These are phyloP conservation scores for Polydrusus pterygomalis DNA, from an alignment of 2,888 invertebrate species.

Conservation along the genomic window DNA sequence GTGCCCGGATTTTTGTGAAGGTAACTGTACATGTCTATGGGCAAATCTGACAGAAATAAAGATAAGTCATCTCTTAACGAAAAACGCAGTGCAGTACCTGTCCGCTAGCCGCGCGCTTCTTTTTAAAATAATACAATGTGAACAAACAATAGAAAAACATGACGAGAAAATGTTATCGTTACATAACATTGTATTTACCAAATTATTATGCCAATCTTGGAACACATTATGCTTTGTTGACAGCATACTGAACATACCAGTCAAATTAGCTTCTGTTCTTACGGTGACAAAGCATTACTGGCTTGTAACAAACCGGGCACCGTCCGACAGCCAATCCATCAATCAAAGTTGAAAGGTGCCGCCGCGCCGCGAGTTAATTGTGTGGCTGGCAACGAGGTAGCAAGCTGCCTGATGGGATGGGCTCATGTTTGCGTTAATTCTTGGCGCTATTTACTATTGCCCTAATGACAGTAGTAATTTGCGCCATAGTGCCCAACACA, in stretches of 20 bases:
- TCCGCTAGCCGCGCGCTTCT: no score
- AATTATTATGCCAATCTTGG: no score
- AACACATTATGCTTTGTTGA: no score
- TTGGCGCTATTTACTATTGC: conserved; percentile 1
- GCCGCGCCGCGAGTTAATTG: conserved; percentile 48
- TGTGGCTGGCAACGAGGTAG: conserved; percentile 47
- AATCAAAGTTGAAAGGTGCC: conserved; percentile 51
- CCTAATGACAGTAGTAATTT: neutral
- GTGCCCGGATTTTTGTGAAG: no score
- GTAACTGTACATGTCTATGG: no score
- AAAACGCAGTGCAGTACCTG: no score
- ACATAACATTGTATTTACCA: no score
- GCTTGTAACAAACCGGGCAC: conserved; percentile 44
- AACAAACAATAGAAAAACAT: no score
- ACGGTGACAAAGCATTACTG: conserved; percentile 42
- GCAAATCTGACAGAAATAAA: no score
- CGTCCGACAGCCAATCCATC: conserved; percentile 53
- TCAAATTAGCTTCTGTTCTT: conserved; percentile 25
- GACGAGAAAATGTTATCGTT: no score
- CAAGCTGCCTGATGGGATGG: conserved; percentile 40
- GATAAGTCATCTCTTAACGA: no score
- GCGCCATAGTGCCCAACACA: neutral
- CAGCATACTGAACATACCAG: conserved; percentile 26
- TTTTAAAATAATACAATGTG: no score
- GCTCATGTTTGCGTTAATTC: conserved; percentile 18